Evolutionary conservation across 2,797 vertebrate species (phyloP).

Genomic region (Rhinichthys osculus): DNA sequence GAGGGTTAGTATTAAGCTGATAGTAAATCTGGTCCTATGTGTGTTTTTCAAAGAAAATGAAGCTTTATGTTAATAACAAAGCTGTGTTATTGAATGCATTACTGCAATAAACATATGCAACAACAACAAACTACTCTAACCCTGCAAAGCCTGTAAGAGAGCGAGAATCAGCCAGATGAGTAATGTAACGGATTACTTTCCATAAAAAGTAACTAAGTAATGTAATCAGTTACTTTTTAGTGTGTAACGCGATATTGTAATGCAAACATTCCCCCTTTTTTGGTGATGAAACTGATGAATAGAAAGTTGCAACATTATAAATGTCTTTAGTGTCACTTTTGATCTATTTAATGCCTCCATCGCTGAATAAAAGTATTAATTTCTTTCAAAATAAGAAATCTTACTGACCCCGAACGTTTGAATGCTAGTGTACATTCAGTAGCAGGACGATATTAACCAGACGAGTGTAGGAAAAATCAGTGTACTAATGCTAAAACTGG

Average conservation of each 20-base stretch:
- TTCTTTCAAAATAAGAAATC: neutral
- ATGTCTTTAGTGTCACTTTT: neutral
- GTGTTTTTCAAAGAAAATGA: neutral
- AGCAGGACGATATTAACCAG: neutral
- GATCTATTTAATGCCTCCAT: neutral
- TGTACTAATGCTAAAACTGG: conserved; percentile 23
- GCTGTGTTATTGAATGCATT: neutral
- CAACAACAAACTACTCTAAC: neutral
- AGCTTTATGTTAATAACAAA: neutral
- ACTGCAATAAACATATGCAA: no score
- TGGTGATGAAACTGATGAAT: neutral
- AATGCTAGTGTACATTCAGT: neutral
- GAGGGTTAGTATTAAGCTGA: no score
- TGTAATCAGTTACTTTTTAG: neutral
- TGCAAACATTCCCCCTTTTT: neutral
- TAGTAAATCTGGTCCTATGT: neutral
- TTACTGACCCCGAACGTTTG: neutral
- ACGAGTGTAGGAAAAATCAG: neutral
- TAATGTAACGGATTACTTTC: neutral
- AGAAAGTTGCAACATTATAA: neutral
- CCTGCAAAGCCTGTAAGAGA: neutral
- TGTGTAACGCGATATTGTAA: neutral
- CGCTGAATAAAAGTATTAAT: neutral
- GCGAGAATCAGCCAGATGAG: neutral
- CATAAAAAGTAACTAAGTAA: neutral